A percentile compares a stretch with the other conserved stretches of the same genome.
These are phyloP conservation scores for Hyalella azteca DNA, from an alignment of 2,888 invertebrate species.

Conservation along the genomic window DNA sequence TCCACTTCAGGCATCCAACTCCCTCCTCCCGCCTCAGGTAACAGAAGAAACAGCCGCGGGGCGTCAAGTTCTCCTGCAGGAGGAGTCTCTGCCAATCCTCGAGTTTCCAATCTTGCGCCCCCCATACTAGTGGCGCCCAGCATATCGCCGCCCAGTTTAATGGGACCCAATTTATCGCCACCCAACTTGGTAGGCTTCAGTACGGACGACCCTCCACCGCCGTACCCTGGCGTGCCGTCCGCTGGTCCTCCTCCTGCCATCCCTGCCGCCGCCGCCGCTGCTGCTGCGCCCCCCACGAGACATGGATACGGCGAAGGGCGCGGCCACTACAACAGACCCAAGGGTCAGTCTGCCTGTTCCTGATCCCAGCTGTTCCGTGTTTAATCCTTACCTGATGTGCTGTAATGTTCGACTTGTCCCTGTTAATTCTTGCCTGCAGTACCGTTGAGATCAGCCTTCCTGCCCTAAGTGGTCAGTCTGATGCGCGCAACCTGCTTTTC, in stretches of 20 bases:
- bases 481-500: too few relatives aligned
- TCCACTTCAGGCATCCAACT: background rate
- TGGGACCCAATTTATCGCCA: too few relatives aligned
- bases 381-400: background rate
- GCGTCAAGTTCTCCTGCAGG: background rate
- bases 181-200: slow-evolving; percentile 54
- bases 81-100: slow-evolving; percentile 42
- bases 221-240: slow-evolving; percentile 59
- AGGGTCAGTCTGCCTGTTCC: slow-evolving; percentile 49
- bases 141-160: background rate
- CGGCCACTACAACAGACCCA: slow-evolving; percentile 69
- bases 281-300: slow-evolving; percentile 66
- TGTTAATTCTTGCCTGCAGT: background rate
- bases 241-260: slow-evolving; percentile 64
- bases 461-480: background rate
- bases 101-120: slow-evolving; percentile 36
- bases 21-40: background rate
- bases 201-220: slow-evolving; percentile 60
- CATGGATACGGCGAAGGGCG: slow-evolving; percentile 76
- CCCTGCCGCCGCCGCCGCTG: slow-evolving; percentile 57
- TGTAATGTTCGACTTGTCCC: background rate
- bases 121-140: background rate
- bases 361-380: background rate
- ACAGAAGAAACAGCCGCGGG: slow-evolving; percentile 32
- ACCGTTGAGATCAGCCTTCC: background rate